These are phyloP conservation scores for Galeopterus variegatus DNA, from an alignment of 2,113 vertebrate species.

Conservation along the genomic window DNA sequence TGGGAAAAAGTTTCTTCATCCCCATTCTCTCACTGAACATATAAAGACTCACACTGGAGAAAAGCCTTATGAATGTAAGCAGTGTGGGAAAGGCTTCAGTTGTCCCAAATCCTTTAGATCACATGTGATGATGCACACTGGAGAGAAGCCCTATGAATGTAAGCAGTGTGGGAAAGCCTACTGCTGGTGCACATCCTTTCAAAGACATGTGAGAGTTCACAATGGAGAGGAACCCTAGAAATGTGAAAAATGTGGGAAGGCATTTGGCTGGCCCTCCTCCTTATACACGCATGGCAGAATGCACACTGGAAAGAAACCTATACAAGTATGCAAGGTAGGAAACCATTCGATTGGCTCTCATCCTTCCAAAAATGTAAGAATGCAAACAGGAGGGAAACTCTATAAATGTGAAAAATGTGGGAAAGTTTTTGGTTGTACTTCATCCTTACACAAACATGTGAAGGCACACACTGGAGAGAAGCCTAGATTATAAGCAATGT, in stretches of 20 bases:
- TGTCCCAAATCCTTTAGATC: conserved; percentile 76
- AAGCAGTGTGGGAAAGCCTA: conserved; percentile 78
- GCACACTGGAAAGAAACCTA: neutral
- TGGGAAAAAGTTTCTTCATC: conserved; percentile 56
- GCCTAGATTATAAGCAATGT: conserved; percentile 28
- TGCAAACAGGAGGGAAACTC: conserved; percentile 65
- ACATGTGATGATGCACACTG: conserved; percentile 71
- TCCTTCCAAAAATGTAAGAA: neutral
- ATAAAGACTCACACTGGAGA: conserved; percentile 74
- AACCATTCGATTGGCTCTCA: neutral
- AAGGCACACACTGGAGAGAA: neutral
- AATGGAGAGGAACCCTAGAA: conserved; percentile 47
- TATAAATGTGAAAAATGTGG: conserved; percentile 52
- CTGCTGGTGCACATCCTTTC: conserved; percentile 75
- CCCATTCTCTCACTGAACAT: conserved; percentile 53
- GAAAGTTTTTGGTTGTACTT: conserved; percentile 19
- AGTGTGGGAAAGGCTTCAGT: conserved; percentile 83
- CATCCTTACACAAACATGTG: conserved; percentile 35
- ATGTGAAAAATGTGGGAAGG: conserved; percentile 45
- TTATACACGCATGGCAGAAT: conserved; percentile 45
- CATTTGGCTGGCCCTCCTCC: conserved; percentile 42
- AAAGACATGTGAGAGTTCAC: conserved; percentile 78
- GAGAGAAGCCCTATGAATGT: conserved; percentile 48
- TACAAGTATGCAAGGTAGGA: neutral
- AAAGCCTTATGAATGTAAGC: conserved; percentile 55